phyloP scores from a whole-genome alignment of 1,140 invertebrate species.

The Bradysia coprophila region DNA sequence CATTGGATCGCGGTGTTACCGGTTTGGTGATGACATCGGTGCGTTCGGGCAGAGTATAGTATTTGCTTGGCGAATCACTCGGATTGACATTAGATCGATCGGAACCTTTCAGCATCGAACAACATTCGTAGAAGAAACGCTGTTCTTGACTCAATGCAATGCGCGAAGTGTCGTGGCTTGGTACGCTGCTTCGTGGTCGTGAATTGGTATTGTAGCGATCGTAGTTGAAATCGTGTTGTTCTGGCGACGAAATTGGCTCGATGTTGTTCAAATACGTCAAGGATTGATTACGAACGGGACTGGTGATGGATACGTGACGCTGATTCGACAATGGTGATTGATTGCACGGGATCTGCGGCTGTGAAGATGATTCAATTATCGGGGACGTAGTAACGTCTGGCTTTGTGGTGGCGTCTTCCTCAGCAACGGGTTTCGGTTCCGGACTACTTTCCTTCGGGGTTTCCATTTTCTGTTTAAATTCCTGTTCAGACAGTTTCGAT shows the following conservation, averaged over 20 bases:
- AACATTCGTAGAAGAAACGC: conserved; percentile 22
- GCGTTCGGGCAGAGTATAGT: not conserved
- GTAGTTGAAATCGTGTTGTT: conserved; percentile 1
- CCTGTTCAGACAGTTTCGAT: conserved; percentile 29
- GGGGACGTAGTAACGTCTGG: not conserved
- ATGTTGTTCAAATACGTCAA: not conserved
- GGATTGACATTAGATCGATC: conserved; percentile 9
- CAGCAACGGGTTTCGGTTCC: not conserved
- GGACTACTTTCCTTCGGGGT: not conserved
- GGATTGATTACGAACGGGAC: not conserved
- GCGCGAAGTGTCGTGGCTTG: conserved; percentile 5
- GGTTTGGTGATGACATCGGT: conserved; percentile 2
- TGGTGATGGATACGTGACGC: not conserved
- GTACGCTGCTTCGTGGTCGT: not conserved
- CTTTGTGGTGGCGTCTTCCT: too few species aligned
- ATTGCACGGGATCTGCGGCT: not conserved
- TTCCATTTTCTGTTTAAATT: conserved; percentile 15
- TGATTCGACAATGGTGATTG: not conserved
- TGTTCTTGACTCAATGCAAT: conserved; percentile 22
- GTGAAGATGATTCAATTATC: not conserved
- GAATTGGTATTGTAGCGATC: conserved; percentile 1
- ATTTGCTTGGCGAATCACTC: conserved; percentile 1
- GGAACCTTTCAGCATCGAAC: conserved; percentile 20
- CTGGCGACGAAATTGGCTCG: conserved; percentile 5
- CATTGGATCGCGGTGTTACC: conserved; percentile 5